Conservation (phyloP, 1,140 invertebrate species). For the Ericerus pela region DNA sequence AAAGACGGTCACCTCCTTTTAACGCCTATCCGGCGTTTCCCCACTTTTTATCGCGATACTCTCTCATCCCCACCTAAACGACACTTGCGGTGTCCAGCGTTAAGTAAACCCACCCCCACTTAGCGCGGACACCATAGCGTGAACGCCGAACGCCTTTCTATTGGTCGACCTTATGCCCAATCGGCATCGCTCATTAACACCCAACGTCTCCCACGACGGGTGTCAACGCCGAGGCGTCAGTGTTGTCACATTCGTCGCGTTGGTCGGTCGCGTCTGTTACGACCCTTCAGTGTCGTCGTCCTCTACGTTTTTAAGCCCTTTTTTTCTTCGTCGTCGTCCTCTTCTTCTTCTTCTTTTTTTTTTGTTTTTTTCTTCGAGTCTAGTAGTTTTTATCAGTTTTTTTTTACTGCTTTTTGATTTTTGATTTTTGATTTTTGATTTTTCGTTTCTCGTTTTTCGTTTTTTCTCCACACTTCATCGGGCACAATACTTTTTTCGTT, state of each 20-base stretch:
- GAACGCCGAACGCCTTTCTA: slow-evolving; percentile 6
- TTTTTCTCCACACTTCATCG: too few species aligned
- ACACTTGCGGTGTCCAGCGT: slow-evolving; percentile 7
- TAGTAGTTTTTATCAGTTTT: background rate
- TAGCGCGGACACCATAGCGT: slow-evolving; percentile 11
- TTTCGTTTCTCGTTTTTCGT: too few species aligned
- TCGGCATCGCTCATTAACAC: slow-evolving; percentile 8
- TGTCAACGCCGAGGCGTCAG: slow-evolving; percentile 6
- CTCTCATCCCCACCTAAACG: slow-evolving; percentile 5
- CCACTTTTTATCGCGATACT: slow-evolving; percentile 5
- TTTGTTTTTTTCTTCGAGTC: slow-evolving; percentile 2
- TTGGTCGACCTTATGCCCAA: slow-evolving; percentile 10
- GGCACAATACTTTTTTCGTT: too few species aligned
- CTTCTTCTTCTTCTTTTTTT: slow-evolving; percentile 2
- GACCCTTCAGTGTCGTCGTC: slow-evolving; percentile 1
- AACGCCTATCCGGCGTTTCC: slow-evolving; percentile 6
- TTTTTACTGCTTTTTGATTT: background rate
- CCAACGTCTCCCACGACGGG: slow-evolving; percentile 9
- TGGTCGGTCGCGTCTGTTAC: background rate
- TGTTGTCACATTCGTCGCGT: slow-evolving; percentile 9
- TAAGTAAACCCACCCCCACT: slow-evolving; percentile 10
- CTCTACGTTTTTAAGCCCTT: background rate
- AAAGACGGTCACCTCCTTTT: slow-evolving; percentile 11
- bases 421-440: too few species aligned
- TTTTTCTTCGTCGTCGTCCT: slow-evolving; percentile 1